Base-by-base conservation (phyloP, 1,140 invertebrate species). In the Musca domestica region DNA sequence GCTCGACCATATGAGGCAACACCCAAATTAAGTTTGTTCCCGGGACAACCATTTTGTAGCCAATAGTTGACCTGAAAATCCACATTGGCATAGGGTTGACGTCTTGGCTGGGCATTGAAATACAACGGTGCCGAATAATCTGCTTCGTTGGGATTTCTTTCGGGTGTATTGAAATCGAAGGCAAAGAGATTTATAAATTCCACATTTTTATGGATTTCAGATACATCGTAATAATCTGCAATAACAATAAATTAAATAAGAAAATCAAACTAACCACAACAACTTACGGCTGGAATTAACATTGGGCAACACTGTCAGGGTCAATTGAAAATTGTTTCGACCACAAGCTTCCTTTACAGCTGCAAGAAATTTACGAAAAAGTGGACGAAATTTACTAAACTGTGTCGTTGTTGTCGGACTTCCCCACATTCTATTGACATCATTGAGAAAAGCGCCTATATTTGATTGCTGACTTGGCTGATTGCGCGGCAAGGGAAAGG, bases 1-100 rank as follows among this genome's bases (percentile, higher is more conserved):
- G 91, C 90, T 20, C 92, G 88, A 0, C 88, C 95, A 74, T 89
- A 95, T 0, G 91, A 89, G 0, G 93, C 88, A 47, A 97, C 89
- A 0, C 92, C 94, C 2, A 97, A 73, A 3, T 95, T 85, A 0
- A 98, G 81, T 81, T 97, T 97, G 2, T 83, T 83, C 0, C 85
- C 83, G 12, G 88, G 86, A 23, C 88, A 88, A 22, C 89, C 88
- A 66, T 87, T 80, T 17, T 86, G 83, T 2, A 89, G 69, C 88
- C 89, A 89, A 74, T 87, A 85, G 48, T 79, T 84, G 0, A 90
- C 82, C 71, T 85, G 82, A 17, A 81, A 83, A 14, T 93, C 90
- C 14, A 87, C 82, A 74, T 92, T 92, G 48, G 72, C 49, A 61
- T 80, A 74, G 0, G 77, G 74, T 56, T 74, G 20, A 15, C 77